Evolutionary conservation across 2,797 vertebrate genomes (phyloP).

Genomic region (Eupleurogrammus muticus): DNA sequence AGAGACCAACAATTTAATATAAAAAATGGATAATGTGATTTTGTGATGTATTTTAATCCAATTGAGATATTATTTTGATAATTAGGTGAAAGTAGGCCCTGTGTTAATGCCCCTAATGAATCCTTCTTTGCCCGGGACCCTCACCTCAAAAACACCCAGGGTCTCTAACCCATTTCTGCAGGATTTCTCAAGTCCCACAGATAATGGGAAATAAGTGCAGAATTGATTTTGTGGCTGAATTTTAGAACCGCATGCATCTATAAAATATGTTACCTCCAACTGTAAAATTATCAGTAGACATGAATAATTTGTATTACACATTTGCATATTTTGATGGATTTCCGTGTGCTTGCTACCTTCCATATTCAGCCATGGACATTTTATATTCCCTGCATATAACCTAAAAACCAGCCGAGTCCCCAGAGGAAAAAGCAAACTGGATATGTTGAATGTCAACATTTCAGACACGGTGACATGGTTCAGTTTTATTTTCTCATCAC

Average conservation of each 20-base stretch:
- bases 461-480: too few species aligned
- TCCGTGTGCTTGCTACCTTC: constrained; percentile 3
- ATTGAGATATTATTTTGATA: constrained; percentile 3
- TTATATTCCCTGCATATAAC: constrained; percentile 28
- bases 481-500: too few species aligned
- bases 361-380: constrained; percentile 22
- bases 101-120: constrained; percentile 22
- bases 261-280: constrained; percentile 22
- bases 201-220: constrained; percentile 7
- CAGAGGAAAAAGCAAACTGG: too few species aligned
- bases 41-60: constrained; percentile 2
- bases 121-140: constrained; percentile 23
- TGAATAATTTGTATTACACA: constrained; percentile 37
- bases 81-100: constrained; percentile 11
- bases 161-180: constrained; percentile 36
- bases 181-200: constrained; percentile 5
- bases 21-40: too few species aligned
- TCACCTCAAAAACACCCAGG: constrained; percentile 22
- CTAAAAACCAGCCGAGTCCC: constrained; percentile 12
- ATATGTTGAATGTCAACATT: too few species aligned
- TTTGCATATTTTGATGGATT: constrained; percentile 35
- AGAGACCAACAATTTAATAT: too few species aligned
- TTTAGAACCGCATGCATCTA: constrained; percentile 7
- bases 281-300: constrained; percentile 30
- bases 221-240: constrained; percentile 27